Evolutionary conservation across 2,888 invertebrate genomes (phyloP).

Genomic region (Cataglyphis rosenhaueri): DNA sequence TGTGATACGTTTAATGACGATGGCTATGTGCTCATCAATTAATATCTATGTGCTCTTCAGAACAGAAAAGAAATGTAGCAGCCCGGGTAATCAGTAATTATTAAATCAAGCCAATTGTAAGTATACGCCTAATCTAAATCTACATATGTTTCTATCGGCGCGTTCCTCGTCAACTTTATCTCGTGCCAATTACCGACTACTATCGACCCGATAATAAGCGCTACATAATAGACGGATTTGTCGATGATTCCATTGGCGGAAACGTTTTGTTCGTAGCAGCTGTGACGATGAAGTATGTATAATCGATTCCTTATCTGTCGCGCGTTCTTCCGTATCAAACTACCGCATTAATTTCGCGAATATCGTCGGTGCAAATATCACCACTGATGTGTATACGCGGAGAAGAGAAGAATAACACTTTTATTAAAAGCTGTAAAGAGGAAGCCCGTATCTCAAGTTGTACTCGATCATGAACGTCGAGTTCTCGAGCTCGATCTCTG

Average conservation of each 20-base stretch:
- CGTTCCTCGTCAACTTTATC: slow-evolving; percentile 36
- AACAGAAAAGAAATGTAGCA: slow-evolving; percentile 57
- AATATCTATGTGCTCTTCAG: slow-evolving; percentile 69
- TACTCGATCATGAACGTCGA: background rate
- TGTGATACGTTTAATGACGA: slow-evolving; percentile 62
- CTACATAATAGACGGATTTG: background rate
- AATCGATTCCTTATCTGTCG: background rate
- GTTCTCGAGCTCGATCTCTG: background rate
- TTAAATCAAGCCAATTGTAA: slow-evolving; percentile 47
- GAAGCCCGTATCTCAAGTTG: background rate
- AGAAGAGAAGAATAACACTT: background rate
- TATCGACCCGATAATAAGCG: background rate
- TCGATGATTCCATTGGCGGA: background rate
- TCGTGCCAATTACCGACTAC: slow-evolving; percentile 33
- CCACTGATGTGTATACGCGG: background rate
- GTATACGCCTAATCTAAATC: background rate
- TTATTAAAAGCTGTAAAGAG: background rate
- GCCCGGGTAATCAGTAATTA: background rate
- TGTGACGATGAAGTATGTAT: background rate
- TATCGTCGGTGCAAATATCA: background rate
- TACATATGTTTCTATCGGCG: slow-evolving; percentile 1
- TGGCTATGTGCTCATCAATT: slow-evolving; percentile 72
- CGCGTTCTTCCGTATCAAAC: background rate
- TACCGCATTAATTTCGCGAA: background rate
- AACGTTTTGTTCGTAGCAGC: background rate